Base-by-base conservation (phyloP, 2,113 vertebrate species). In the Brachyhypopomus gauderio region DNA sequence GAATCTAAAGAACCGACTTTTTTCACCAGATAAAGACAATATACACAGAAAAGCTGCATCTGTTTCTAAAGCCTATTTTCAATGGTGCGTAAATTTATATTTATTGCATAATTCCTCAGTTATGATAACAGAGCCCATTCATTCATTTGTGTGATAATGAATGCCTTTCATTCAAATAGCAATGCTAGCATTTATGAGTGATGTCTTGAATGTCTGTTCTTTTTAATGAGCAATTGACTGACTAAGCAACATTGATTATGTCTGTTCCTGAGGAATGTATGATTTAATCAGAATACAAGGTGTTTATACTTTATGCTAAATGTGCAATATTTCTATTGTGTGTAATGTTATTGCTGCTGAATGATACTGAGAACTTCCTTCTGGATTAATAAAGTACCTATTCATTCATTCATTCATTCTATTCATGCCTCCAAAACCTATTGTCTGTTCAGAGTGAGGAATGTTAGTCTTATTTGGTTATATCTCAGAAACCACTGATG, bases 191-290 rank as follows among this genome's bases (percentile, higher is more conserved):
- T 12, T 48, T 48, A 19, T 30, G 5, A 4, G 22, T 48, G 22
- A 19, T 8, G n/a, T 75, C 17, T 45, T 41, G 41, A 17, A 22
- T 20, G 4, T 76, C 38, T 25, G 12, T 5, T 30, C 63, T 34
- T 66, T 17, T 66, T 34, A 19, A 30, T 19, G 34, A 25, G 12
- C 0, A 45, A 77, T 2, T 67, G 45, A 67, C 19, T 67, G 45
- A 67, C 19, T 56, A 30, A 67, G 63, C 63, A 23, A 45, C 11
- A 17, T 45, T 69, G 63, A 78, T 67, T 78, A 16, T 30, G 30
- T 30, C 48, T 69, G 67, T 78, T 69, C 75, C 63, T 78, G 45
- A 69, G 63, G 27, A 67, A 56, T 78, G 36, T 78, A 67, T 52
- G 25, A 67, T 69, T 78, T 11, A 12, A 1, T 8, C 63, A 9